Evolutionary conservation across 2,888 invertebrate genomes (phyloP).

Genomic region (Scaeva pyrastri): DNA sequence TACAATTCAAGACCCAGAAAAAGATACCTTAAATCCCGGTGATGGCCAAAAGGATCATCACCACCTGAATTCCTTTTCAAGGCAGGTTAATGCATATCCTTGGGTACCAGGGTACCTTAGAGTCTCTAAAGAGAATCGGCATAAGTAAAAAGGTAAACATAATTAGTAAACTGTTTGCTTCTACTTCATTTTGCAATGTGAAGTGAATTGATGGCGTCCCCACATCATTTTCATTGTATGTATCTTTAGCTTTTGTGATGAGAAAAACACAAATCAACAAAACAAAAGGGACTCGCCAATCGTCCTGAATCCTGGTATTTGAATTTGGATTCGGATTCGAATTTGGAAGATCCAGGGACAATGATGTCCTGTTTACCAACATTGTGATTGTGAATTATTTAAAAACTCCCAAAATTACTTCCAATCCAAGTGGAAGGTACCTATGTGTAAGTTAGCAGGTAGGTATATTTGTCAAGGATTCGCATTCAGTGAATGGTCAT

Average conservation of each 20-base stretch:
- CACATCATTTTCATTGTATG: slow-evolving; percentile 19
- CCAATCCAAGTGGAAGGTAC: too few relatives aligned
- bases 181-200: slow-evolving; percentile 57
- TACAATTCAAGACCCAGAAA: slow-evolving; percentile 29
- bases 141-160: slow-evolving; percentile 73
- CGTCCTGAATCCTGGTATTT: slow-evolving; percentile 5
- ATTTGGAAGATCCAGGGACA: slow-evolving; percentile 71
- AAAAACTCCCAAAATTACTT: slow-evolving; percentile 70
- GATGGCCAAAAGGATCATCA: slow-evolving; percentile 56
- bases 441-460: too few relatives aligned
- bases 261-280: slow-evolving; percentile 27
- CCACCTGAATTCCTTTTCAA: slow-evolving; percentile 26
- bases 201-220: slow-evolving; percentile 43
- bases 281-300: slow-evolving; percentile 55
- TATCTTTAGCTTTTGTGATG: slow-evolving; percentile 36
- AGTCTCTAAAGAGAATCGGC: slow-evolving; percentile 32
- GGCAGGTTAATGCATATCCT: too few relatives aligned
- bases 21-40: slow-evolving; percentile 26
- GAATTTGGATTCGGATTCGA: slow-evolving; percentile 5
- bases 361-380: slow-evolving; percentile 28
- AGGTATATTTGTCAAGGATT: slow-evolving; percentile 56
- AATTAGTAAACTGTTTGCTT: slow-evolving; percentile 73
- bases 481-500: slow-evolving; percentile 35
- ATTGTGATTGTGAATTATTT: slow-evolving; percentile 62
- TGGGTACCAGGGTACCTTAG: too few relatives aligned